Evolutionary conservation across 2,888 invertebrate species (phyloP), one percentile per base, ranked within the genome.

Genomic region (Ectemnius lituratus): DNA sequence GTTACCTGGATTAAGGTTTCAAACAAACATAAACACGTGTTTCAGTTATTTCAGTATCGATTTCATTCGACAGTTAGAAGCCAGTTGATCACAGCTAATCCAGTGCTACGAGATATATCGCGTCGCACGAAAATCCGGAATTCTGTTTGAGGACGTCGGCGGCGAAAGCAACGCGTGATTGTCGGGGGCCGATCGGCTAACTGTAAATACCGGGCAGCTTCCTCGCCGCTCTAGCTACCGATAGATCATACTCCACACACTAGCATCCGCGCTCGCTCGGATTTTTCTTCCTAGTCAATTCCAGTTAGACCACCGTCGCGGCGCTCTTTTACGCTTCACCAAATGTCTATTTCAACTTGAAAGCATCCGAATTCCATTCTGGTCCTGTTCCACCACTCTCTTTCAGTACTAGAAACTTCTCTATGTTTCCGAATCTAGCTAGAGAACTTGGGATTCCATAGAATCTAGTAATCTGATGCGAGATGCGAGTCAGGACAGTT

Each of bases 101-200:
- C 58, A 60, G 49, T 23, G 66, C 45, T 13, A 59, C 3, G 23
- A 11, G 11, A 49, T 6, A 63, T 61, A 60, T 14, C 20, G n/a
- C 57, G 49, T 14, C 68, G 73, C 72, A 73, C 71, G 73, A 81
- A 79, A 79, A 73, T 78, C 71, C 62, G 72, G 72, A 77, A 78
- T 83, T 84, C 80, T 75, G 69, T 62, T 79, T 60, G 75, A 73
- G 73, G 64, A 75, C 63, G 68, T 72, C 37, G 37, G 76, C 82
- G 80, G 83, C 79, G 84, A 85, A 85, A 85, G 83, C 82, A 80
- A 83, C 80, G 67, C 73, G 73, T 78, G 78, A 83, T 83, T 67
- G 71, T 61, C 73, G 59, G 37, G 66, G 62, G 37, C 37, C 75
- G 70, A 81, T 70, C 81, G 67, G 73, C 84, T 85, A 85, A 85